Evolutionary conservation across 2,888 invertebrate species (phyloP).

Genomic region (Coremacera marginata): DNA sequence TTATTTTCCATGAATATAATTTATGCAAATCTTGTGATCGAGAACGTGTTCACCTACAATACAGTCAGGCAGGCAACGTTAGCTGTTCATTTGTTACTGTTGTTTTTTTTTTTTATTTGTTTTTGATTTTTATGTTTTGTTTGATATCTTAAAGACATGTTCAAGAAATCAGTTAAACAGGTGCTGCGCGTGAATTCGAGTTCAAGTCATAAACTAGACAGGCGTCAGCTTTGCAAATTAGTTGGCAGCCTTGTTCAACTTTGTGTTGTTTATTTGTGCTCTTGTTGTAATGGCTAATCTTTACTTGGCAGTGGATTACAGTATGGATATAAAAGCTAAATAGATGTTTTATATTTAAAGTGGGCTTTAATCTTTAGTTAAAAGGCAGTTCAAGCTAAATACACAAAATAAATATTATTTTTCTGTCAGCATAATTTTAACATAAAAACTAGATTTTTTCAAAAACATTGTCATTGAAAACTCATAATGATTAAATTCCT

Average conservation of each 20-base stretch:
- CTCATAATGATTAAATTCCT: too few species aligned
- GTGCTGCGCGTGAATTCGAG: neutral
- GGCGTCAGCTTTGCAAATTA: conserved; percentile 23
- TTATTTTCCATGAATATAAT: conserved; percentile 1
- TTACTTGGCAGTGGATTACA: too few species aligned
- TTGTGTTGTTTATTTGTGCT: too few species aligned
- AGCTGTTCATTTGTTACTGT: neutral
- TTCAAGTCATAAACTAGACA: conserved; percentile 5
- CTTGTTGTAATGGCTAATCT: too few species aligned
- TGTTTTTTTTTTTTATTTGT: too few species aligned
- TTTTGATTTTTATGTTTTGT: too few species aligned
- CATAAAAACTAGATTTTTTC: too few species aligned
- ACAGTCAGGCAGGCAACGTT: neutral
- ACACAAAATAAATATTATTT: neutral
- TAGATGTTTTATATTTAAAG: neutral
- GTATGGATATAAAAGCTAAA: too few species aligned
- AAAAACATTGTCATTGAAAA: too few species aligned
- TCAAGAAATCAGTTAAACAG: conserved; percentile 7
- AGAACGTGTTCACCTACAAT: conserved; percentile 30
- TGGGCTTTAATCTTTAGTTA: too few species aligned
- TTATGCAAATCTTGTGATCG: conserved; percentile 14
- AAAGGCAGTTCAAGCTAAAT: neutral
- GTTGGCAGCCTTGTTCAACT: neutral
- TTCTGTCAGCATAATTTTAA: too few species aligned
- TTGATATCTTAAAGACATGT: neutral